Base-by-base conservation (phyloP, 2,888 invertebrate species). In the Troides aeacus region DNA sequence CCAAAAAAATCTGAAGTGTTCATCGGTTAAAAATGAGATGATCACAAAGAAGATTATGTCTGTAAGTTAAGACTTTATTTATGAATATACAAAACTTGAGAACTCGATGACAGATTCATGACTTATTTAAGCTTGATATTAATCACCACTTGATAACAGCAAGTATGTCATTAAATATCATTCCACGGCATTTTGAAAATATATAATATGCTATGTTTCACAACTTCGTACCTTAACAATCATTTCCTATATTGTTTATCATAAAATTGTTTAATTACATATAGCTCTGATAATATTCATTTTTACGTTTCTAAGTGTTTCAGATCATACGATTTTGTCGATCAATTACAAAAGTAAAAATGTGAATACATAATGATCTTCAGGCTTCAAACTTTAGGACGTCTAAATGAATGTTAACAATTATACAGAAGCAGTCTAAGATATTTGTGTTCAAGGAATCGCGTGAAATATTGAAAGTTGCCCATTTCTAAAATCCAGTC, bases 401-500 rank as follows among this genome's bases (percentile, higher is more conserved):
- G 0, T 8, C 4, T 12, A 53, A 53, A 53, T 53, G 15, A 2
- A 5, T n/a, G 18, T 53, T 53, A n/a, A n/a, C 18, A 53, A 53
- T 53, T 53, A 18, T 53, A 53, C n/a, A n/a, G 5, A n/a, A 53
- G 53, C 18, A n/a, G n/a, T n/a, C 53, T n/a, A 5, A 18, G 53
- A n/a, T 4, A 15, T 46, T 46, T 53, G n/a, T 53, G n/a, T n/a
- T 53, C 53, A n/a, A 21, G 21, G 17, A 42, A n/a, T 17, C 56
- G n/a, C 24, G 53, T 30, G 61, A 57, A n/a, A 56, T 57, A 42
- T 62, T 62, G 67, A 62, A 67, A 67, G 67, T 62, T 67, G 67
- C 39, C 56, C 62, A 62, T 67, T 67, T 67, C 67, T 57, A 56
- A 67, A 62, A 67, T 67, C 62, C 24, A 24, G 56, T 42, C 56